Evolutionary conservation across 35 echinoderm and acorn worm species (phyloP), one percentile per base, ranked within the genome.

Genomic region (Heliocidaris tuberculata): DNA sequence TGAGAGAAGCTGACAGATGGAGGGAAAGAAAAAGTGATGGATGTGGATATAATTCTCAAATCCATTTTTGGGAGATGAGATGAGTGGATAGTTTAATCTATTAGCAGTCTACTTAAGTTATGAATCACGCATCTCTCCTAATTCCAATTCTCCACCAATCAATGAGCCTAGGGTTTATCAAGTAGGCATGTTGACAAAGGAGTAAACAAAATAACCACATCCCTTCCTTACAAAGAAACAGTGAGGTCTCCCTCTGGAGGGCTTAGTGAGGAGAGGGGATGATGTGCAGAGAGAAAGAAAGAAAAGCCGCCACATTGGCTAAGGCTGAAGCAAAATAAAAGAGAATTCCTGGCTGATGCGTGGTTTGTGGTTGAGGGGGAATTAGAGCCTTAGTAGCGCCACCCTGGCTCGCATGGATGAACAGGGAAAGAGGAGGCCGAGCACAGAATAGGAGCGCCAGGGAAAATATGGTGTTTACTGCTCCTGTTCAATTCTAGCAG

Each of bases 401-500:
- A 89, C 87, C 87, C 31, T 89, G 47, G 87, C 47, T 48, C 87
- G 87, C 87, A 89, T 89, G 87, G 87, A 13, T 89, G 87, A 89
- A 17, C 87, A 89, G 87, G 31, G 47, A 89, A 42, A 48, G 87
- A 89, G 47, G 87, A 89, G 87, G 24, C 87, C 31, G 87, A 89
- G 87, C 13, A 86, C 31, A 13, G 85, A 89, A 89, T 89, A 89
- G 47, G 47, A 13, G 16, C 15, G 47, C 47, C 15, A 48, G 87
- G 32, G 47, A 89, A 89, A 89, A 89, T 48, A 89, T 89, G 87
- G 87, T 89, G 87, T 89, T 89, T 89, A 89, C 87, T 89, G 87
- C 31, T 89, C 24, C 87, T 89, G 87, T 78, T 21, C 2, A 27
- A 27, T 78, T 78, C 17, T 19, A 24, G 65, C 19, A 78, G 87